Base-by-base conservation (phyloP, 2,113 vertebrate genomes). In the Gila orcuttii region DNA sequence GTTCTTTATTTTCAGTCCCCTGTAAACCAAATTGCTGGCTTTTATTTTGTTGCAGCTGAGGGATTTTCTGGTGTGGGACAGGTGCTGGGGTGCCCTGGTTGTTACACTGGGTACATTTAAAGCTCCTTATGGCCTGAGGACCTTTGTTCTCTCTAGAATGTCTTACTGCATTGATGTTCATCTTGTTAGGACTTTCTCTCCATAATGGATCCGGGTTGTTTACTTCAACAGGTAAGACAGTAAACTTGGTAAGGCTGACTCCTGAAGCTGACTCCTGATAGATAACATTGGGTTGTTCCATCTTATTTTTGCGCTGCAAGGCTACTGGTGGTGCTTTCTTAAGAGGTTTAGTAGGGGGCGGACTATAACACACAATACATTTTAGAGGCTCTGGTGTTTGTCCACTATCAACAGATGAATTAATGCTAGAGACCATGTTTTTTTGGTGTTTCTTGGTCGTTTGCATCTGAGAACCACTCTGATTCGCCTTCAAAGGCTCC, bases 181-280 rank as follows among this genome's bases (percentile, higher is more conserved):
- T 2, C n/a, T 25, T 31, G 76, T 47, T 77, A 6, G 50, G 47
- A 78, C 17, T 36, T 59, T 86, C 60, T 28, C 45, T 68, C 6
- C 21, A 15, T 31, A 71, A n/a, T 1, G 12, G n/a, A 82, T 64
- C 62, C 47, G 71, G 21, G 36, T 33, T 69, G 13, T 36, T 59
- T n/a, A 76, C 47, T 3, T 81, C 83, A 50, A 88, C 36, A 17
- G 85, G 71, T 50, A 75, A 69, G 17, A 64, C 76, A 57, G 83
- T 84, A 62, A 47, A 39, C 9, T 82, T 82, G 25, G 64, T 75
- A 50, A 25, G 12, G 73, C 39, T 28, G 28, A 28, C 28, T 28
- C 28, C 15, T 28, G 28, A 28, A 28, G 50, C 23, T 77, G 76
- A 68, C 23, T 87, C 45, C 13, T 77, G n/a, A 59, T 45, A 21